Percentiles rank a stretch among this genome's conserved stretches.
These are phyloP conservation scores for Anoplius nigerrimus DNA, from an alignment of 2,888 invertebrate genomes.

Conservation along the genomic window DNA sequence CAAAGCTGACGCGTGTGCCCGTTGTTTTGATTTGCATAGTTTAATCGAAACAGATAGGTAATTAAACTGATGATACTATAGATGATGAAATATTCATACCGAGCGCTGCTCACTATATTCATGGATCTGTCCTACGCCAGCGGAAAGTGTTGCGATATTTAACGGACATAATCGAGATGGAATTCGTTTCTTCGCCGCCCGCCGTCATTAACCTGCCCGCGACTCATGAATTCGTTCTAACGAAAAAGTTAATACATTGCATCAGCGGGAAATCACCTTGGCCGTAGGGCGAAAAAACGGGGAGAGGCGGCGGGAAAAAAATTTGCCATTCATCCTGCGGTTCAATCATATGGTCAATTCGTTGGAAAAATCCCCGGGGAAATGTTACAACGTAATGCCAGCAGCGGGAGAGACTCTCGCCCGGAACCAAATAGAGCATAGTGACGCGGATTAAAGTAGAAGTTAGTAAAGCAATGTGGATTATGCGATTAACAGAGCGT, in stretches of 20 bases:
- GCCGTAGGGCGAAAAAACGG: conserved; percentile 8
- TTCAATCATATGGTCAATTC: conserved; percentile 30
- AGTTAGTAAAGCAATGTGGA: background rate
- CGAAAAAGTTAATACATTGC: conserved; percentile 29
- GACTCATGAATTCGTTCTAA: conserved; percentile 24
- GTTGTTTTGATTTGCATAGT: too few relatives aligned
- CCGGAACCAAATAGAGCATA: conserved; percentile 1
- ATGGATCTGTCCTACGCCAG: too few relatives aligned
- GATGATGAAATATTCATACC: too few relatives aligned
- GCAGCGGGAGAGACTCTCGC: background rate
- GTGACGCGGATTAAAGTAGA: conserved; percentile 4
- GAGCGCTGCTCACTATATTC: too few relatives aligned
- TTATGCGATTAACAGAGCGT: too few relatives aligned
- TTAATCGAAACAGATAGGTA: too few relatives aligned
- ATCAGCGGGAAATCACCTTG: conserved; percentile 9
- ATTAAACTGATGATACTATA: too few relatives aligned
- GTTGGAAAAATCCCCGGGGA: conserved; percentile 22
- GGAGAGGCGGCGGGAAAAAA: background rate
- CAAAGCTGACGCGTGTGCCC: too few relatives aligned
- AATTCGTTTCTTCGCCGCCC: too few relatives aligned
- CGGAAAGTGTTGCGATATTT: too few relatives aligned
- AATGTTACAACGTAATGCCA: conserved; percentile 12
- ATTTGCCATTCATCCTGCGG: conserved; percentile 14
- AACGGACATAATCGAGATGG: too few relatives aligned
- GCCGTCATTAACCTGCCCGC: conserved; percentile 16